Evolutionary conservation across 2,888 invertebrate species (phyloP).

Genomic region (Leptura quadrifasciata): DNA sequence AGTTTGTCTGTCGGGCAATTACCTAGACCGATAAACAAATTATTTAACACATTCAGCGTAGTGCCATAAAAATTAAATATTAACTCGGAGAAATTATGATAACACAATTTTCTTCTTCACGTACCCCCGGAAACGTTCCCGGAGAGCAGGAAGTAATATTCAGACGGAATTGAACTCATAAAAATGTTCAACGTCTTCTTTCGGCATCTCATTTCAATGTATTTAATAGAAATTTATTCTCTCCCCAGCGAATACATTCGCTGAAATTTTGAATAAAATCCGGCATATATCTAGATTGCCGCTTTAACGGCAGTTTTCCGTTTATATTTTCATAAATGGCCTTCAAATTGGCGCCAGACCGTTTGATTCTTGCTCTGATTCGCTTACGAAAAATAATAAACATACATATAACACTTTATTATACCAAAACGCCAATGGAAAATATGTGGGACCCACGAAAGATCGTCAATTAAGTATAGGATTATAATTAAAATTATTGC

Average conservation of each 20-base stretch:
- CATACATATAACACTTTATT: neutral
- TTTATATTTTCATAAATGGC: constrained; percentile 43
- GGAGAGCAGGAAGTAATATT: constrained; percentile 52
- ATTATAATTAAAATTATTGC: too few species aligned
- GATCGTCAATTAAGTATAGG: neutral
- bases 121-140: constrained; percentile 46
- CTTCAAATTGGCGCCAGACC: constrained; percentile 47
- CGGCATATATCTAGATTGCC: constrained; percentile 50
- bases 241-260: constrained; percentile 7
- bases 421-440: too few species aligned
- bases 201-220: constrained; percentile 38
- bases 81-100: constrained; percentile 47
- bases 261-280: constrained; percentile 37
- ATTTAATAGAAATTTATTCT: constrained; percentile 36
- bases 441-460: too few species aligned
- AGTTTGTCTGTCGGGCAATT: too few species aligned
- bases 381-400: constrained; percentile 6
- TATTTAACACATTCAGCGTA: neutral
- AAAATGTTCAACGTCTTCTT: constrained; percentile 46
- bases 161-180: constrained; percentile 43
- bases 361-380: constrained; percentile 43
- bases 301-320: constrained; percentile 45
- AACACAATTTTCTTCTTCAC: constrained; percentile 50
- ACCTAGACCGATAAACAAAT: neutral
- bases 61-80: constrained; percentile 45